Base-by-base conservation (phyloP, 1,140 invertebrate genomes). In the Bathynomus jamesi region DNA sequence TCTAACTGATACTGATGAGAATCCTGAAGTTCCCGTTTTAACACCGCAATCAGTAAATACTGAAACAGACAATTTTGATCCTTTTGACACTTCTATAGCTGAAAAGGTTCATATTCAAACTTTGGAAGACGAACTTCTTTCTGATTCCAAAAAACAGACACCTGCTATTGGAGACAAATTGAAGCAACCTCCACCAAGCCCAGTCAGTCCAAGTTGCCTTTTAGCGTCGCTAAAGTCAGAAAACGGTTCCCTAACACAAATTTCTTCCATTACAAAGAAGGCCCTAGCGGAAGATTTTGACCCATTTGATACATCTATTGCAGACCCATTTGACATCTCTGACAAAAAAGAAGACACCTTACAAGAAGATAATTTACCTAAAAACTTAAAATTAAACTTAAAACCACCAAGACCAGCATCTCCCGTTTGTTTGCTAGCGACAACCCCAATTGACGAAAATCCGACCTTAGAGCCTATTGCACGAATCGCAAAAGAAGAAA, bases 301-400 rank as follows among this genome's bases (percentile, higher is more conserved):
- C 85, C 92, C 91, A 0, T 94, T 94, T 77, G 91, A 94, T 79
- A 94, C 92, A 3, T 92, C 91, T 0, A 86, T 87, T 13, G 85
- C 92, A 8, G 86, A 89, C 78, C 61, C 69, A 7, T 74, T 75
- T 27, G 74, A 74, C 1, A 72, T 65, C 21, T 53, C 5, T 53
- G 40, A 2, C 21, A 5, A 11, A 53, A 53, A 53, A 21, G 40
- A 17, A 53, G 40, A 53, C n/a, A n/a, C n/a, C n/a, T n/a, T n/a
- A n/a, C n/a, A n/a, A 53, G 21, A 53, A 21, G 2, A 53, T 17
- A 53, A 11, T 53, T 53, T 53, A 53, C 40, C 40, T 53, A 21
- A 53, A 53, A 53, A 53, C 5, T 13, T 61, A 4, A 13, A 27
- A n/a, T 27, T 69, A 30, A 61, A 69, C 13, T 28, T 29, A 17